Evolutionary conservation across 2,888 invertebrate genomes (phyloP).

Genomic region (Fragum fragum): DNA sequence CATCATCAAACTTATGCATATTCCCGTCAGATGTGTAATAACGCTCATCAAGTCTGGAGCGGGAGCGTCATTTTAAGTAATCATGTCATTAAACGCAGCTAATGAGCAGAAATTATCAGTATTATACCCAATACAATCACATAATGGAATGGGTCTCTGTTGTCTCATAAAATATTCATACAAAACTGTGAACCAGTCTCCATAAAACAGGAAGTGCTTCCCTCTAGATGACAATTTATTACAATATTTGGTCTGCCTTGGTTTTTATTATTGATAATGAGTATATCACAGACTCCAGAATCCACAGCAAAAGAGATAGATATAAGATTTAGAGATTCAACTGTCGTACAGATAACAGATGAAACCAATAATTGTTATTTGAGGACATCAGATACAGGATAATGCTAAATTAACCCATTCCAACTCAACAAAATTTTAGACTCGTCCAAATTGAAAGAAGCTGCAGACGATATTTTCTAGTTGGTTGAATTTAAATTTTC

Average conservation of each 20-base stretch:
- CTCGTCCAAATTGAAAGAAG: too few species aligned
- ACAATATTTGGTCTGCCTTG: conserved; percentile 13
- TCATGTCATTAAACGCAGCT: conserved; percentile 28
- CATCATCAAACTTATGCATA: not conserved
- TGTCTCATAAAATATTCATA: conserved; percentile 29
- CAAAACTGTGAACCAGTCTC: conserved; percentile 25
- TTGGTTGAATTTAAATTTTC: too few species aligned
- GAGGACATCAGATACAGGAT: not conserved
- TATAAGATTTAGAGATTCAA: conserved; percentile 5
- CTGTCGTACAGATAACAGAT: conserved; percentile 3
- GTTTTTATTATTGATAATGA: conserved; percentile 5
- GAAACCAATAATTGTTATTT: not conserved
- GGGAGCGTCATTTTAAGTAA: conserved; percentile 11
- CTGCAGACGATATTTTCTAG: too few species aligned
- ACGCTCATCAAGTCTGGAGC: not conserved
- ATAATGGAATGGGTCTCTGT: conserved; percentile 25
- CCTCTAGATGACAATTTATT: conserved; percentile 15
- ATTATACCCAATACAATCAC: conserved; percentile 28
- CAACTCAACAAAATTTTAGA: too few species aligned
- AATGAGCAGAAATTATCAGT: conserved; percentile 25
- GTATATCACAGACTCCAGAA: not conserved
- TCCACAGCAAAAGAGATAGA: not conserved
- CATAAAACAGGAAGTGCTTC: conserved; percentile 19
- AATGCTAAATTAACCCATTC: too few species aligned
- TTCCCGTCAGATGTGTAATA: not conserved